Percentiles rank a stretch among this genome's conserved stretches.
phyloP scores from a whole-genome alignment of 2,888 invertebrate species.

The Drosophila infuscata region DNA sequence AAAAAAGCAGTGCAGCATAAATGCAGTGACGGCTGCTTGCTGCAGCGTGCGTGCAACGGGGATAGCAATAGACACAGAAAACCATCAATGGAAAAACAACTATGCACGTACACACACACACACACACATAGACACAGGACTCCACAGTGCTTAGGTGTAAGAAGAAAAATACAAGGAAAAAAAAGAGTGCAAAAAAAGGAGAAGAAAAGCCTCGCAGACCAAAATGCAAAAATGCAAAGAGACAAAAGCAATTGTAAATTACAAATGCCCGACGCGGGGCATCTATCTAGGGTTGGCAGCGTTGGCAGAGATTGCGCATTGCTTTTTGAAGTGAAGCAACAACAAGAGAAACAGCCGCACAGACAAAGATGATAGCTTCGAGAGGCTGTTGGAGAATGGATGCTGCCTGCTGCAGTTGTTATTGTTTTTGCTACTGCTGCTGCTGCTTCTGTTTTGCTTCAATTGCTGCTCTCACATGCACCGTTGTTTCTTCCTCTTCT shows the following conservation, averaged over 20 bases:
- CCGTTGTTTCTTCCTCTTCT: slow-evolving; percentile 39
- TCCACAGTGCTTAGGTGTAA: slow-evolving; percentile 43
- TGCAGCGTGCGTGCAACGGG: slow-evolving; percentile 39
- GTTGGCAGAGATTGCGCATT: slow-evolving; percentile 69
- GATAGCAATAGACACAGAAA: slow-evolving; percentile 67
- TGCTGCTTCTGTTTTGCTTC: slow-evolving; percentile 37
- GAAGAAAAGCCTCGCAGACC: slow-evolving; percentile 26
- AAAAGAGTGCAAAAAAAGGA: slow-evolving; percentile 49
- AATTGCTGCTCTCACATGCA: slow-evolving; percentile 43
- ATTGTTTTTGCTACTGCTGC: slow-evolving; percentile 12
- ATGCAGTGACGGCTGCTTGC: slow-evolving; percentile 42
- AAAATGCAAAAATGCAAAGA: slow-evolving; percentile 51
- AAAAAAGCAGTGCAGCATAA: slow-evolving; percentile 73
- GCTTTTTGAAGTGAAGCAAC: slow-evolving; percentile 72
- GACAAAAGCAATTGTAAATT: slow-evolving; percentile 77
- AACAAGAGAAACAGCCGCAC: slow-evolving; percentile 24
- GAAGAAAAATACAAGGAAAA: neutral
- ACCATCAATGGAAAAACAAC: slow-evolving; percentile 82
- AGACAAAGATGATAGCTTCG: slow-evolving; percentile 65
- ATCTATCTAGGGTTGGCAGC: slow-evolving; percentile 19
- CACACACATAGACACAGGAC: slow-evolving; percentile 18
- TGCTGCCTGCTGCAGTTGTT: slow-evolving; percentile 23
- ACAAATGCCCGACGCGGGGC: slow-evolving; percentile 52
- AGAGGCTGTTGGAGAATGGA: slow-evolving; percentile 40
- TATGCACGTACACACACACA: slow-evolving; percentile 47